Conservation (phyloP, 2,888 invertebrate species). For the Gibbula magus region DNA sequence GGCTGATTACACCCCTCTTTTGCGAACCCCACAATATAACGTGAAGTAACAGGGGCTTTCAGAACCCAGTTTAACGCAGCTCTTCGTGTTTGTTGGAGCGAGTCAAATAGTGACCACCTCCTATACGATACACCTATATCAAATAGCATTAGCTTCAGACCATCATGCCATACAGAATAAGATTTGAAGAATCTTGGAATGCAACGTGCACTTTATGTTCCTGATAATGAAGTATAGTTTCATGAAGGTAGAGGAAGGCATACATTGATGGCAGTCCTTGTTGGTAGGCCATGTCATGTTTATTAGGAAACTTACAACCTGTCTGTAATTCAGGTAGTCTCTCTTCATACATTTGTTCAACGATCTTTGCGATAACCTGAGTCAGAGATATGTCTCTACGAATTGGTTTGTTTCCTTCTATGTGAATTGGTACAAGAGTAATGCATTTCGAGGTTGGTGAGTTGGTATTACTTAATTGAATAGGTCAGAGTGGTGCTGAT, state of each 20-base stretch:
- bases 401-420: slow-evolving; percentile 14
- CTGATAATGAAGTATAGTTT: neutral
- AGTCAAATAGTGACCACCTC: too few relatives aligned
- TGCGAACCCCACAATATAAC: too few relatives aligned
- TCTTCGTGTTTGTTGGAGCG: too few relatives aligned
- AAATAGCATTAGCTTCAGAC: neutral
- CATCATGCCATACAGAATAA: slow-evolving; percentile 16
- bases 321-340: neutral
- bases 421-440: slow-evolving; percentile 8
- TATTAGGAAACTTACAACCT: neutral
- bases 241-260: slow-evolving; percentile 12
- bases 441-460: neutral
- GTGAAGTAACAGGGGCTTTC: too few relatives aligned
- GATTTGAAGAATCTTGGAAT: slow-evolving; percentile 18
- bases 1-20: too few relatives aligned
- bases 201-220: neutral
- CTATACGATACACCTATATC: too few relatives aligned
- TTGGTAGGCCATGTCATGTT: slow-evolving; percentile 32
- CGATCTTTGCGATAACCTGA: slow-evolving; percentile 16
- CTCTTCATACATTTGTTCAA: neutral
- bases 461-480: neutral
- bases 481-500: too few relatives aligned
- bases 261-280: neutral
- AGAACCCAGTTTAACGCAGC: too few relatives aligned
- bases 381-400: slow-evolving; percentile 6